Conservation (phyloP, 2,888 invertebrate genomes). For the Sphecodes monilicornis region DNA sequence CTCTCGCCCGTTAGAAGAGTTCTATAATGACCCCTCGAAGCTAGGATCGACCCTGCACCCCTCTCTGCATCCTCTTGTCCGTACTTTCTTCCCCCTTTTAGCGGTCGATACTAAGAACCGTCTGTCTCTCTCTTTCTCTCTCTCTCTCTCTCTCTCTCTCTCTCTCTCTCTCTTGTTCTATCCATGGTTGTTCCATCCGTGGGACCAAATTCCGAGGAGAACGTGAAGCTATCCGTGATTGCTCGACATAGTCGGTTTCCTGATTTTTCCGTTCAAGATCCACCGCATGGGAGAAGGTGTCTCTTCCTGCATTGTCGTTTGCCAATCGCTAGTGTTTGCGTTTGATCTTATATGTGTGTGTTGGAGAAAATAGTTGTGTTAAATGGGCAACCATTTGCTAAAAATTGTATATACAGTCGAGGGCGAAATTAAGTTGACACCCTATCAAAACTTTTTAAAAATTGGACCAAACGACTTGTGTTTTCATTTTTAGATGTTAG, state of each 20-base stretch:
- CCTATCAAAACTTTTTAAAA: too few species aligned
- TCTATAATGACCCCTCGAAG: conserved; percentile 78
- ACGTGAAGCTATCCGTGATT: conserved; percentile 57
- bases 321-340: not conserved
- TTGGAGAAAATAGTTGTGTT: not conserved
- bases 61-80: conserved; percentile 63
- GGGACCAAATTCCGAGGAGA: conserved; percentile 60
- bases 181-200: conserved; percentile 37
- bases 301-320: not conserved
- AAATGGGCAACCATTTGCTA: not conserved
- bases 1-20: conserved; percentile 60
- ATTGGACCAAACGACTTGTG: too few species aligned
- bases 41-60: conserved; percentile 71
- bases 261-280: conserved; percentile 26
- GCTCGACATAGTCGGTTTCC: conserved; percentile 43
- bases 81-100: conserved; percentile 72
- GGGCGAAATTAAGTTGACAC: too few species aligned
- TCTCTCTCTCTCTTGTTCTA: conserved; percentile 32
- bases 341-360: not conserved
- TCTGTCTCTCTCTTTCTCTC: conserved; percentile 37
- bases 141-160: conserved; percentile 39
- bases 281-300: conserved; percentile 26
- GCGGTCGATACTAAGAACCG: conserved; percentile 2
- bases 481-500: too few species aligned
- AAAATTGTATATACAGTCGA: too few species aligned